Evolutionary conservation across 23 tunicate genomes (phyloP).

Genomic region (Trididemnum clinides): DNA sequence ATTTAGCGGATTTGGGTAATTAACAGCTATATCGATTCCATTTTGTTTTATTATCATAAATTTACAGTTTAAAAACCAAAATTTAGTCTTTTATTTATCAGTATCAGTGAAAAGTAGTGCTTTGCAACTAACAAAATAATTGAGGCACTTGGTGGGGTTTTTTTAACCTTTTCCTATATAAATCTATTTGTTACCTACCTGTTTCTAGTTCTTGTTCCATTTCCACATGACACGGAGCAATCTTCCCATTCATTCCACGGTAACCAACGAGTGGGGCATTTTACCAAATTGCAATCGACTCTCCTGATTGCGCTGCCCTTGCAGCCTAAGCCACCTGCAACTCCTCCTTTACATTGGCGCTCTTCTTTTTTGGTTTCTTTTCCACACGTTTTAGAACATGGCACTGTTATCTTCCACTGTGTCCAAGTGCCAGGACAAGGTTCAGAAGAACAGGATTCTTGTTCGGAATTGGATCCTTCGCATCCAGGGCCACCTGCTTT

Average conservation of each 20-base stretch:
- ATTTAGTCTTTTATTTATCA: too few species aligned
- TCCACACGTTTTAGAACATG: conserved; percentile 38
- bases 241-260: conserved; percentile 31
- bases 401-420: neutral
- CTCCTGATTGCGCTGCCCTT: neutral
- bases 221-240: conserved; percentile 26
- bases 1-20: neutral
- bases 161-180: too few species aligned
- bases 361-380: neutral
- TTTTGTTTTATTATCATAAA: too few species aligned
- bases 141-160: too few species aligned
- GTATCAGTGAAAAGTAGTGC: too few species aligned
- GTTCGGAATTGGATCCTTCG: conserved; percentile 1
- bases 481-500: conserved; percentile 49
- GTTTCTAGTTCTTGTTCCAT: conserved; percentile 6
- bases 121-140: too few species aligned
- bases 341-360: conserved; percentile 39
- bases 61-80: too few species aligned
- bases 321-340: conserved; percentile 43
- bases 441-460: neutral
- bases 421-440: conserved; percentile 54
- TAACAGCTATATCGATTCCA: neutral
- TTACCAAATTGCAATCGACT: neutral
- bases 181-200: too few species aligned
- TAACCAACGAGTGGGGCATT: conserved; percentile 26